These are phyloP conservation scores for Scophthalmus maximus DNA, from an alignment of 2,113 vertebrate genomes.

Conservation along the genomic window DNA sequence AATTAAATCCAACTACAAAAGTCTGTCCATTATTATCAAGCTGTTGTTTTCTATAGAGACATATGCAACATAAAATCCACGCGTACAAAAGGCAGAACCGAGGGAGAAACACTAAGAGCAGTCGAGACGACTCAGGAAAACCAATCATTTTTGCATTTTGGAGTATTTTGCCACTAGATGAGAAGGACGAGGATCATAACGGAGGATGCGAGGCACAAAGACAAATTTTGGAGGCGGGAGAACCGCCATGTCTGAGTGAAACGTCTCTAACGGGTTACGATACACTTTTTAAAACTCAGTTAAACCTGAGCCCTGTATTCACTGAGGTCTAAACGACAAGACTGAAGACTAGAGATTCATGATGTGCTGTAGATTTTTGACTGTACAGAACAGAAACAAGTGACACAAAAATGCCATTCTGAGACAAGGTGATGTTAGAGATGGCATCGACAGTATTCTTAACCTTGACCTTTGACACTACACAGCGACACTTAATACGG, in stretches of 20 bases:
- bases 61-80: conserved; percentile 60
- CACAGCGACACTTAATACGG: conserved; percentile 1
- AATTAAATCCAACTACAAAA: conserved; percentile 77
- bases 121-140: conserved; percentile 72
- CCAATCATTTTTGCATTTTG: conserved; percentile 60
- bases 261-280: conserved; percentile 31
- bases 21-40: conserved; percentile 62
- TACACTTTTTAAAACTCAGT: conserved; percentile 64
- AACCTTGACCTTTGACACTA: conserved; percentile 48
- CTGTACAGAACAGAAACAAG: conserved; percentile 23
- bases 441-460: conserved; percentile 12
- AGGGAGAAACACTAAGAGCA: conserved; percentile 61
- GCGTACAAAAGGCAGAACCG: conserved; percentile 68
- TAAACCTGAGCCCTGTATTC: conserved; percentile 70
- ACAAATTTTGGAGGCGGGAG: conserved; percentile 68
- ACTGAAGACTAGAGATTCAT: conserved; percentile 15
- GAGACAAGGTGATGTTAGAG: conserved; percentile 34
- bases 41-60: conserved; percentile 65
- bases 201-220: conserved; percentile 68
- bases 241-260: conserved; percentile 36
- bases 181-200: conserved; percentile 22
- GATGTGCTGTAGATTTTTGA: conserved; percentile 20
- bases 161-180: conserved; percentile 55
- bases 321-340: conserved; percentile 59
- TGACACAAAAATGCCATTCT: conserved; percentile 34